phyloP scores from a whole-genome alignment of 2,113 vertebrate genomes.

The Hippopotamus amphibius region DNA sequence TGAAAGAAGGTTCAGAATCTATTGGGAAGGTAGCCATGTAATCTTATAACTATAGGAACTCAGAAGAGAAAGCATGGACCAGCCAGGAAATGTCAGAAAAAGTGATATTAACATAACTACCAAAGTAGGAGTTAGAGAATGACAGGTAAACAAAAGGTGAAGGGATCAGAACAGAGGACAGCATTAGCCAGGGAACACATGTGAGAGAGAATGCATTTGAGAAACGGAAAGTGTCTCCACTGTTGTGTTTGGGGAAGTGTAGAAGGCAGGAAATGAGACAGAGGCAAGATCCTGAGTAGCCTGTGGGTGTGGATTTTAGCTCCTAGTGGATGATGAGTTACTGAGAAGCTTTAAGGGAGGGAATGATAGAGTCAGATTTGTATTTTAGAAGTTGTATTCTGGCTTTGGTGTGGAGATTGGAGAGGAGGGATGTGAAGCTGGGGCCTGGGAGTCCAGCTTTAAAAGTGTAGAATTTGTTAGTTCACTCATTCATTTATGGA shows the following conservation, averaged over 20 bases:
- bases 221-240: background rate
- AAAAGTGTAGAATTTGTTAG: background rate
- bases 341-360: background rate
- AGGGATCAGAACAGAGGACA: background rate
- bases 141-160: background rate
- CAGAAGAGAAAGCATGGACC: background rate
- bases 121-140: background rate
- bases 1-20: background rate
- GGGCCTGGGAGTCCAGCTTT: background rate
- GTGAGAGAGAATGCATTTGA: background rate
- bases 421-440: background rate
- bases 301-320: slow-evolving; percentile 29
- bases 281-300: background rate
- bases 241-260: background rate
- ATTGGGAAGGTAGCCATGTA: background rate
- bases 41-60: background rate
- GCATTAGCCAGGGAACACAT: background rate
- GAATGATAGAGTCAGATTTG: background rate
- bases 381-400: background rate
- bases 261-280: background rate
- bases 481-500: background rate
- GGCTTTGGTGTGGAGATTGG: background rate
- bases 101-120: background rate
- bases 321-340: background rate
- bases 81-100: background rate